A percentile compares a stretch with the other conserved stretches of the same genome.
Evolutionary conservation across 2,113 vertebrate species (phyloP).

Genomic region (Columba livia): DNA sequence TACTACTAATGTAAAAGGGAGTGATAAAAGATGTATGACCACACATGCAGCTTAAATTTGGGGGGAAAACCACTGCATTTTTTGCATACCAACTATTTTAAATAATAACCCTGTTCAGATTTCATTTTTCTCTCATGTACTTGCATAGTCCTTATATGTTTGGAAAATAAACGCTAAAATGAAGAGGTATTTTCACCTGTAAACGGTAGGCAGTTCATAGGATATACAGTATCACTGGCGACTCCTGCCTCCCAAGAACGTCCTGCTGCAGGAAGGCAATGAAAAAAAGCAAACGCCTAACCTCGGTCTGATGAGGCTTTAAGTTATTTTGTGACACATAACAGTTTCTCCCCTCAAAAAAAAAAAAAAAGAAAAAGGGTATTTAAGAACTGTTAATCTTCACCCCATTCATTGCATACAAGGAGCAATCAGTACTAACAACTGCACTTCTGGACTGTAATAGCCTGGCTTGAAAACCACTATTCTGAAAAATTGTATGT

Average conservation of each 20-base stretch:
- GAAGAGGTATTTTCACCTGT: background rate
- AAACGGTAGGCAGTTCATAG: background rate
- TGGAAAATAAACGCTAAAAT: fast-evolving
- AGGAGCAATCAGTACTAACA: background rate
- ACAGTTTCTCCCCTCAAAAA: background rate
- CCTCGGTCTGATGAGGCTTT: background rate
- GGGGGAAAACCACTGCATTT: background rate
- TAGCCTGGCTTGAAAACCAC: background rate
- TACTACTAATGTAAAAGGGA: background rate
- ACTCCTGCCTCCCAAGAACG: background rate
- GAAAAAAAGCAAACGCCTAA: background rate
- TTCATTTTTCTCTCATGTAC: background rate
- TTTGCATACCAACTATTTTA: background rate
- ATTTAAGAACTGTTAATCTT: background rate
- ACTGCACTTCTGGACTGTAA: background rate
- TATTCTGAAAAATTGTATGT: fast-evolving
- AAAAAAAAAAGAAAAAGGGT: too few relatives aligned
- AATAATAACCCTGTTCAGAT: background rate
- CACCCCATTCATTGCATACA: background rate
- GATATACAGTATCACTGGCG: background rate
- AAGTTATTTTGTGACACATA: background rate
- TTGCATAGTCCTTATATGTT: background rate
- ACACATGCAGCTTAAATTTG: background rate
- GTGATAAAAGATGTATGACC: background rate
- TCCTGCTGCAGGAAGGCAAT: background rate